Conservation (phyloP, 2,797 vertebrate species). For the Meda fulgida region DNA sequence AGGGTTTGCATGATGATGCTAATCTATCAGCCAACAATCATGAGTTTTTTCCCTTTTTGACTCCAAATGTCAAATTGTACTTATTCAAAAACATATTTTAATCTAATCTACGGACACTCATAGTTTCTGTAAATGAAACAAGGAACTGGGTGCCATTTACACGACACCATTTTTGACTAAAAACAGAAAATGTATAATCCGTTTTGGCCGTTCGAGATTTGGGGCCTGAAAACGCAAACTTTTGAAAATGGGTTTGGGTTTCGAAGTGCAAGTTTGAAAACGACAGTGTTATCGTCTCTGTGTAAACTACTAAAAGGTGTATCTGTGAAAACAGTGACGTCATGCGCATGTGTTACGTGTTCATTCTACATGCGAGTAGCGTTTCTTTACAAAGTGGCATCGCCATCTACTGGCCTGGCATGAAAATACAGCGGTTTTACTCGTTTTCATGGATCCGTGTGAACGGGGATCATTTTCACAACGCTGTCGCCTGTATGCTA, state of each 20-base stretch:
- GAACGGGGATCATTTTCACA: not conserved
- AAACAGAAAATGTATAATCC: not conserved
- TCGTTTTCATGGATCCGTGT: rapidly evolving
- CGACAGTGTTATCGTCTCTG: not conserved
- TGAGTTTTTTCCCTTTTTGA: not conserved
- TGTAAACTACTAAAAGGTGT: not conserved
- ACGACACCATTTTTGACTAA: not conserved
- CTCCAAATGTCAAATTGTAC: not conserved
- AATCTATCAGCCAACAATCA: not conserved
- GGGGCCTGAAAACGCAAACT: not conserved
- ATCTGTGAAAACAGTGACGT: not conserved
- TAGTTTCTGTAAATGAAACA: not conserved
- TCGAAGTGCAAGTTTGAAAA: not conserved
- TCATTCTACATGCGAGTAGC: rapidly evolving
- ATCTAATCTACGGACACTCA: not conserved
- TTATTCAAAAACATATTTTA: rapidly evolving
- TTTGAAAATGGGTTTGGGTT: not conserved
- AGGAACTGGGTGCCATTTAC: not conserved
- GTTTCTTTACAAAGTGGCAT: not conserved
- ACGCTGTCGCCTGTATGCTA: not conserved
- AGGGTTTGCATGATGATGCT: not conserved
- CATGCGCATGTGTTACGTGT: not conserved
- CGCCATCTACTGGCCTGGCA: not conserved
- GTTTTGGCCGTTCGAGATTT: not conserved
- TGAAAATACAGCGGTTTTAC: not conserved